These are phyloP conservation scores for Anarsia innoxiella DNA, from an alignment of 2,888 invertebrate species.

Conservation along the genomic window DNA sequence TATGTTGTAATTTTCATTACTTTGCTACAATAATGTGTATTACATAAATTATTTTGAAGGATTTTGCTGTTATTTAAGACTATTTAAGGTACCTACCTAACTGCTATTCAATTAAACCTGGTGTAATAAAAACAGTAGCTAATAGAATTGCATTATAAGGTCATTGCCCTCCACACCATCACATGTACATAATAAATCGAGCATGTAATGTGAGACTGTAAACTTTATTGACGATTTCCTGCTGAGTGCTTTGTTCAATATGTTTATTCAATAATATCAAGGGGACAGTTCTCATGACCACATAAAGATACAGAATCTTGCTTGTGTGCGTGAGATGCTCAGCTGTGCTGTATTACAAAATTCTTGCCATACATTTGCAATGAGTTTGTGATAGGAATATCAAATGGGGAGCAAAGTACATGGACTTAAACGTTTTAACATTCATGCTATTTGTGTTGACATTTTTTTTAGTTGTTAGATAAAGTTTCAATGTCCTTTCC, in stretches of 20 bases:
- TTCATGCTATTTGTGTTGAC: background rate
- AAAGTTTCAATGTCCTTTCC: too few relatives aligned
- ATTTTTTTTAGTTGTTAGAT: background rate
- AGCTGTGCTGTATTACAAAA: slow-evolving; percentile 20
- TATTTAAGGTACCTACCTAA: too few relatives aligned
- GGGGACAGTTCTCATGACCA: slow-evolving; percentile 24
- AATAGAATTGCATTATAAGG: too few relatives aligned
- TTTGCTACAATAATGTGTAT: too few relatives aligned
- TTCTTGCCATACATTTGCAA: slow-evolving; percentile 30
- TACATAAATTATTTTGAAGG: too few relatives aligned
- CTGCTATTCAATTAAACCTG: too few relatives aligned
- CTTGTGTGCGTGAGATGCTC: background rate
- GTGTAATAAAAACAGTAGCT: too few relatives aligned
- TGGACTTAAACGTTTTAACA: slow-evolving; percentile 2
- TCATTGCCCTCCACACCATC: too few relatives aligned
- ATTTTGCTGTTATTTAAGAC: too few relatives aligned
- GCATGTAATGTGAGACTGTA: too few relatives aligned
- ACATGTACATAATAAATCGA: too few relatives aligned
- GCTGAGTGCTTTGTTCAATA: slow-evolving; percentile 49
- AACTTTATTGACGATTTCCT: slow-evolving; percentile 66
- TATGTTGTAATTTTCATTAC: background rate
- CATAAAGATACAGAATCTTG: slow-evolving; percentile 9
- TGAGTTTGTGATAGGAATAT: slow-evolving; percentile 35
- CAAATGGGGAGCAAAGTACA: slow-evolving; percentile 23
- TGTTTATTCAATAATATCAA: slow-evolving; percentile 50